phyloP scores from a whole-genome alignment of 2,113 vertebrate genomes.

The Naja naja region DNA sequence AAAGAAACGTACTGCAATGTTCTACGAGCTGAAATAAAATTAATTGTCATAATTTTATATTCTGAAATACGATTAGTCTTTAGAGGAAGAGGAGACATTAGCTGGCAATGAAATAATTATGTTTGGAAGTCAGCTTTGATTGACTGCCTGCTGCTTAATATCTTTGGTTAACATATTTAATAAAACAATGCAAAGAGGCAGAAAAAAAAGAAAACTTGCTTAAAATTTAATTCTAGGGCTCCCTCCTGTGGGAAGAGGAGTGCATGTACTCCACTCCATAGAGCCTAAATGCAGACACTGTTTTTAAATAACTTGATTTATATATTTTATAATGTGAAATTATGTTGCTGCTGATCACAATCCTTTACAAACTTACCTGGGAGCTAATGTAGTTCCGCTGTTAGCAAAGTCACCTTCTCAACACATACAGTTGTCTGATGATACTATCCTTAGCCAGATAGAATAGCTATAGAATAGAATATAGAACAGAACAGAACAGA shows the following conservation, averaged over 20 bases:
- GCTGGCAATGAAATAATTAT: neutral
- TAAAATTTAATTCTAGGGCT: conserved; percentile 15
- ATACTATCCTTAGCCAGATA: neutral
- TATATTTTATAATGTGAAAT: neutral
- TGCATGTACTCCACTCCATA: neutral
- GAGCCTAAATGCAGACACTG: neutral
- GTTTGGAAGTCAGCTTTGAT: neutral
- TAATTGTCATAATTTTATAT: neutral
- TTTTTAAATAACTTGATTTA: neutral
- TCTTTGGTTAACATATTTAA: neutral
- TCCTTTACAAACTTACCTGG: neutral
- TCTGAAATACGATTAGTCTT: neutral
- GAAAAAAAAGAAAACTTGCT: neutral
- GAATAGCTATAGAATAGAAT: neutral
- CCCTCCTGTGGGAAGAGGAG: conserved; percentile 19
- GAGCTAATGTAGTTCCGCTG: neutral
- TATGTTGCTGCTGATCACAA: neutral
- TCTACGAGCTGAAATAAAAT: neutral
- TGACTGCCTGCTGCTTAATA: neutral
- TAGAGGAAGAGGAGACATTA: neutral
- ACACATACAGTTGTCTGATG: neutral
- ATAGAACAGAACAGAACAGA: no score
- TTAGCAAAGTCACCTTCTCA: neutral
- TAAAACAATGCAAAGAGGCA: neutral
- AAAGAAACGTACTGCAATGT: neutral